A percentile compares a stretch with the other conserved stretches of the same genome.
These are phyloP conservation scores for Aphelinus atriplicis DNA, from an alignment of 1,140 invertebrate species.

Conservation along the genomic window DNA sequence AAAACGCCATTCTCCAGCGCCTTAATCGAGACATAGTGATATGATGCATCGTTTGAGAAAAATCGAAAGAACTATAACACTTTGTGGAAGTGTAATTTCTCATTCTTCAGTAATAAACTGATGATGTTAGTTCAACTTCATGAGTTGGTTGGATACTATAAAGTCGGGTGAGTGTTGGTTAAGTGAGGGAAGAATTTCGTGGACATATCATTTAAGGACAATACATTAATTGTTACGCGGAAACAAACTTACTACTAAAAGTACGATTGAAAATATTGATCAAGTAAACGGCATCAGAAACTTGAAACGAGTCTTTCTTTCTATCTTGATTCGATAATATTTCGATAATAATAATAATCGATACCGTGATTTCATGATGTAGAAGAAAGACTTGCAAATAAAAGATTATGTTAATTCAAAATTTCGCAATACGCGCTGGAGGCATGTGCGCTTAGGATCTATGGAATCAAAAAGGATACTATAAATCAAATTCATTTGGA, in stretches of 20 bases:
- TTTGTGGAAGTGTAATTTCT: constrained; percentile 51
- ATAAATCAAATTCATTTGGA: constrained; percentile 32
- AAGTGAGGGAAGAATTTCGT: constrained; percentile 56
- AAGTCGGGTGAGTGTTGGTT: constrained; percentile 48
- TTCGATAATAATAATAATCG: no score
- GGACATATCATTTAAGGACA: constrained; percentile 67
- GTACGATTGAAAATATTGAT: constrained; percentile 38
- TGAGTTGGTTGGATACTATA: constrained; percentile 47
- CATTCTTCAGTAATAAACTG: constrained; percentile 41
- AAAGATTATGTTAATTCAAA: not conserved
- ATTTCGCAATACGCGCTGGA: constrained; percentile 20
- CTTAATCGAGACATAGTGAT: constrained; percentile 8
- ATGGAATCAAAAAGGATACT: constrained; percentile 4
- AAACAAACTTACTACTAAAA: constrained; percentile 64
- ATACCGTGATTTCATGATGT: not conserved
- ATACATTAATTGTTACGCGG: constrained; percentile 62
- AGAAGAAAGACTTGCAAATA: constrained; percentile 15
- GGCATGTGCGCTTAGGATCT: constrained; percentile 28
- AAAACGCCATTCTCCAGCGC: constrained; percentile 28
- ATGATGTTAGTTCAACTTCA: constrained; percentile 44
- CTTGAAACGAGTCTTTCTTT: no score
- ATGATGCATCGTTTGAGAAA: not conserved
- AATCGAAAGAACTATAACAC: constrained; percentile 8
- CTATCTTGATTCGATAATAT: no score
- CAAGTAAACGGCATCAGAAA: no score